Evolutionary conservation across 2,888 invertebrate genomes (phyloP).

Genomic region (Barypeithes pellucidus): DNA sequence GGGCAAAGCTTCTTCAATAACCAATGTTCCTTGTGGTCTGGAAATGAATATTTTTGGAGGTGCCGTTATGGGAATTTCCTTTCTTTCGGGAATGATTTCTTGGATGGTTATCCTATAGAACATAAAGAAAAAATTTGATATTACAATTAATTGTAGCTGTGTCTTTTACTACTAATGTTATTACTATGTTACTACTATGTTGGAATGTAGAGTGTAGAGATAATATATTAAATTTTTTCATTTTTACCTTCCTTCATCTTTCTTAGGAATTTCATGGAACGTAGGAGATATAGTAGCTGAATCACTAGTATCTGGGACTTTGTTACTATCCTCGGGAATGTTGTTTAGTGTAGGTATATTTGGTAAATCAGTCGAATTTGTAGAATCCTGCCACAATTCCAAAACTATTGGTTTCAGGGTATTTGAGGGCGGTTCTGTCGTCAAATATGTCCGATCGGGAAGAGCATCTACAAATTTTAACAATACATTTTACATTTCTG

Average conservation of each 20-base stretch:
- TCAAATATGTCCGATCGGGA: constrained; percentile 28
- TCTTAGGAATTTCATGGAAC: constrained; percentile 48
- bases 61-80: constrained; percentile 67
- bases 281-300: constrained; percentile 31
- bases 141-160: neutral
- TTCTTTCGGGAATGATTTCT: constrained; percentile 74
- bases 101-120: constrained; percentile 72
- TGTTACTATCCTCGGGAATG: constrained; percentile 55
- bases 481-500: too few species aligned
- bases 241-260: constrained; percentile 44
- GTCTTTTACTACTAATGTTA: neutral
- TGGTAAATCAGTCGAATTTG: constrained; percentile 27
- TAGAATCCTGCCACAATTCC: constrained; percentile 39
- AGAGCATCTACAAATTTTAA: constrained; percentile 51
- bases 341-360: constrained; percentile 24
- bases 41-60: constrained; percentile 61
- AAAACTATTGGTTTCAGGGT: constrained; percentile 35
- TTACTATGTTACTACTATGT: neutral
- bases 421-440: constrained; percentile 40
- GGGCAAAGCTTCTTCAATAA: constrained; percentile 61
- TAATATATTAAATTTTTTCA: neutral
- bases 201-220: neutral
- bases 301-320: constrained; percentile 56
- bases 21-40: constrained; percentile 58
- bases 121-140: constrained; percentile 20